A percentile compares a stretch with the other conserved stretches of the same genome.
Conservation (phyloP, 2,797 vertebrate genomes). For the Spinus olivaceus region DNA sequence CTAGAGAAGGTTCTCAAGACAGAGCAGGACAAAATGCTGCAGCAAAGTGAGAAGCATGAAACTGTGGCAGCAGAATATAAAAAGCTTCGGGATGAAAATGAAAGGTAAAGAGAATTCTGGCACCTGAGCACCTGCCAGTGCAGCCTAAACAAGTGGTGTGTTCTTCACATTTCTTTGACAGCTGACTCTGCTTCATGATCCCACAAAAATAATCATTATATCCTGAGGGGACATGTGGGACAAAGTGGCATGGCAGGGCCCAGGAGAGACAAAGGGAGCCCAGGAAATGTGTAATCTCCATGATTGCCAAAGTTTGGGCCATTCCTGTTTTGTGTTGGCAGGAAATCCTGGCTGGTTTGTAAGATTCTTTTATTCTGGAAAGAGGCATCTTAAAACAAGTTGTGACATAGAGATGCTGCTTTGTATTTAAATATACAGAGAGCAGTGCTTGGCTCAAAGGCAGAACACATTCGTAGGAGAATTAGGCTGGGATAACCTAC, state of each 20-base stretch:
- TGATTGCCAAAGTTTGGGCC: background rate
- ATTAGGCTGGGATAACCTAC: background rate
- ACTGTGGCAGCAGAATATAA: conserved; percentile 84
- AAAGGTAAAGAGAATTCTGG: conserved; percentile 77
- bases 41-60: conserved; percentile 87
- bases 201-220: background rate
- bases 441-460: background rate
- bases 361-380: background rate
- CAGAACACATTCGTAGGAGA: background rate
- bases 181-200: background rate
- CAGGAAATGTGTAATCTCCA: background rate
- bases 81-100: conserved; percentile 88
- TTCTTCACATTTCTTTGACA: background rate
- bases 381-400: background rate
- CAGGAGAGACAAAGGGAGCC: background rate
- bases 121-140: background rate
- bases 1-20: conserved; percentile 89
- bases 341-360: background rate
- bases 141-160: background rate
- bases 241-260: background rate
- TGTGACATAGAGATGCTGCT: background rate
- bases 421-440: background rate
- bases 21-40: conserved; percentile 91
- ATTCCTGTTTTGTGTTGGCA: background rate
- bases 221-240: background rate